phyloP scores from a whole-genome alignment of 1,140 invertebrate genomes.

The Eubasilissa regina region DNA sequence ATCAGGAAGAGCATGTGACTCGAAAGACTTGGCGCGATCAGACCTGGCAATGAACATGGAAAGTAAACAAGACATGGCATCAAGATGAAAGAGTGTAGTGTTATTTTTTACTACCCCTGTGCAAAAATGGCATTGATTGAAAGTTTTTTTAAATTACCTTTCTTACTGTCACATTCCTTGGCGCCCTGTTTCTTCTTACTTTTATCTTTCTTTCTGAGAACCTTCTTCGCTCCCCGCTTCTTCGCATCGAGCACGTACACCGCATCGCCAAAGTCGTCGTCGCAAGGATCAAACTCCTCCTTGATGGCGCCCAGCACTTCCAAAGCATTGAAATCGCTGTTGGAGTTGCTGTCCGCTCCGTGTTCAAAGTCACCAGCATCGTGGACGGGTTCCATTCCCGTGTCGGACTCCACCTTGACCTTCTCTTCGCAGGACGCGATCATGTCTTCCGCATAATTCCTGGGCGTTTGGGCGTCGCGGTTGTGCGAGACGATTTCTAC shows the following conservation, averaged over 20 bases:
- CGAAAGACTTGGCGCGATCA: no score
- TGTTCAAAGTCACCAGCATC: not conserved
- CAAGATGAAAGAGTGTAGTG: no score
- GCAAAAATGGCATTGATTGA: no score
- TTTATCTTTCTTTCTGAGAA: not conserved
- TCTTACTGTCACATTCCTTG: not conserved
- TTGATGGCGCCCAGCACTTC: not conserved
- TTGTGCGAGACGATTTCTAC: not conserved
- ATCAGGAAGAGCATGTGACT: no score
- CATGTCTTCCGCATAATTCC: slow-evolving; percentile 3
- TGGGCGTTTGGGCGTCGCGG: not conserved
- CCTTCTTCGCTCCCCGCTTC: not conserved
- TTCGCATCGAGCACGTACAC: not conserved
- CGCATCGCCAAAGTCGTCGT: not conserved
- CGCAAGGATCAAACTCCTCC: not conserved
- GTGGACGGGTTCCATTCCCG: not conserved
- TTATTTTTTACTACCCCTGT: no score
- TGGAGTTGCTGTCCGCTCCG: not conserved
- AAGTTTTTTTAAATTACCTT: no score
- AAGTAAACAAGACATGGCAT: no score
- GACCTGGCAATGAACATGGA: no score
- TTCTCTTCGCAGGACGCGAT: not conserved
- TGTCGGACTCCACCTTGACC: not conserved
- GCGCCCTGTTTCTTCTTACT: not conserved
- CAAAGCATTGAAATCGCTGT: not conserved